These are phyloP conservation scores for Callosobruchus maculatus DNA, from an alignment of 2,888 invertebrate genomes.

Conservation along the genomic window DNA sequence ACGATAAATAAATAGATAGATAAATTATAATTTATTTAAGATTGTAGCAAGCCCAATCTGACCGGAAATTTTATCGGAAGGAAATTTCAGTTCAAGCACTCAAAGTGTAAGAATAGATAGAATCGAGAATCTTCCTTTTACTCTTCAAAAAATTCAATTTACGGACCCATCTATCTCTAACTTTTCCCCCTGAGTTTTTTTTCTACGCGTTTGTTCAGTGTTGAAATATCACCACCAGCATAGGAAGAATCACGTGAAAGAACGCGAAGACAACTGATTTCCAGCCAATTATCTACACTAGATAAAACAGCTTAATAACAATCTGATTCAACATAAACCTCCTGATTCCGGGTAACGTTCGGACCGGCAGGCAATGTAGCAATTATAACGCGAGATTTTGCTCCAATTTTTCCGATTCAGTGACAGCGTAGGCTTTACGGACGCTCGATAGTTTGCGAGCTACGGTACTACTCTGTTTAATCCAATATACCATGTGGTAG, in stretches of 20 bases:
- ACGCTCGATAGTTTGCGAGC: conserved; percentile 1
- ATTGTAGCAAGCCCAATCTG: too few relatives aligned
- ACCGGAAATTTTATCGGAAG: too few relatives aligned
- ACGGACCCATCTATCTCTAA: too few relatives aligned
- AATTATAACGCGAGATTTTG: conserved; percentile 1
- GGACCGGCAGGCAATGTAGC: not conserved
- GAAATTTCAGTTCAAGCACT: too few relatives aligned
- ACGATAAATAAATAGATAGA: too few relatives aligned
- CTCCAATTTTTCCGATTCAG: conserved; percentile 16
- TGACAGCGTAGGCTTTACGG: conserved; percentile 10
- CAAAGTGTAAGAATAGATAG: too few relatives aligned
- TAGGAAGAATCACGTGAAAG: not conserved
- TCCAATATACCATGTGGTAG: conserved; percentile 13
- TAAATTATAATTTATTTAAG: too few relatives aligned
- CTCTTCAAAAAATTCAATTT: too few relatives aligned
- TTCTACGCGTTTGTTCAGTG: too few relatives aligned
- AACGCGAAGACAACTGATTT: not conserved
- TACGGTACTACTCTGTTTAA: conserved; percentile 15
- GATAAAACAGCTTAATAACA: not conserved
- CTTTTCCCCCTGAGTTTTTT: too few relatives aligned
- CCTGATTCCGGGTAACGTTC: not conserved
- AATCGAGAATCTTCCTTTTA: too few relatives aligned
- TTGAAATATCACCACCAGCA: not conserved
- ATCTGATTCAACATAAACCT: not conserved
- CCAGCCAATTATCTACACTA: not conserved